These are phyloP conservation scores for Ridgeia piscesae DNA, from an alignment of 1,140 invertebrate genomes.

Conservation along the genomic window DNA sequence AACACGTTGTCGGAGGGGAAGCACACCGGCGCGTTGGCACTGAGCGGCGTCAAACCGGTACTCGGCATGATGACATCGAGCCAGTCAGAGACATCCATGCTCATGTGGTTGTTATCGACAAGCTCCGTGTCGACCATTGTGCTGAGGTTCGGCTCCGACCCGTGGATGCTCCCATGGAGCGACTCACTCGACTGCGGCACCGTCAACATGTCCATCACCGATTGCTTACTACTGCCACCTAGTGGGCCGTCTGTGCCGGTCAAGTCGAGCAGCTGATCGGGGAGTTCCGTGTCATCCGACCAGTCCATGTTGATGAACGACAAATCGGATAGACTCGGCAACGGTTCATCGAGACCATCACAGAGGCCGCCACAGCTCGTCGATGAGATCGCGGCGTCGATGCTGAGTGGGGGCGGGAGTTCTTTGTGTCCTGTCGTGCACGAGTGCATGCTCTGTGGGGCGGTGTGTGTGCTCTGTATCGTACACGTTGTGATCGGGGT, in stretches of 20 bases:
- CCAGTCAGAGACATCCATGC: slow-evolving; percentile 74
- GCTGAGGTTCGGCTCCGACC: neutral
- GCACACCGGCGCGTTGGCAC: slow-evolving; percentile 44
- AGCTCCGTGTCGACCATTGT: slow-evolving; percentile 36
- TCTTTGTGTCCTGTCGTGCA: slow-evolving; percentile 44
- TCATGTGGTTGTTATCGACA: slow-evolving; percentile 59
- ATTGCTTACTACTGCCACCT: slow-evolving; percentile 3
- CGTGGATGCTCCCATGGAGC: neutral
- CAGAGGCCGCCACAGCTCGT: slow-evolving; percentile 11
- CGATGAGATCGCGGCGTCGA: slow-evolving; percentile 13
- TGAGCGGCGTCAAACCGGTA: slow-evolving; percentile 47
- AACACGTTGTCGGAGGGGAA: slow-evolving; percentile 64
- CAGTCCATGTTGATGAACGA: slow-evolving; percentile 50
- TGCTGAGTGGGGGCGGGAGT: neutral
- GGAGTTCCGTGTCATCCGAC: slow-evolving; percentile 31
- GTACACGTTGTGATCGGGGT: slow-evolving; percentile 44
- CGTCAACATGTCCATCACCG: neutral
- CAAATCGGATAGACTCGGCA: slow-evolving; percentile 30
- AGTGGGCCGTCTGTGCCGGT: neutral
- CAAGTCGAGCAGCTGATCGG: slow-evolving; percentile 29
- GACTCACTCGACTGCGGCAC: neutral
- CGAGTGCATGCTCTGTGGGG: slow-evolving; percentile 54
- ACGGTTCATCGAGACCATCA: neutral
- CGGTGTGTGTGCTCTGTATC: slow-evolving; percentile 30
- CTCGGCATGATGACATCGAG: slow-evolving; percentile 68